Evolutionary conservation across 2,113 vertebrate genomes (phyloP).

Genomic region (Lasiurus borealis): DNA sequence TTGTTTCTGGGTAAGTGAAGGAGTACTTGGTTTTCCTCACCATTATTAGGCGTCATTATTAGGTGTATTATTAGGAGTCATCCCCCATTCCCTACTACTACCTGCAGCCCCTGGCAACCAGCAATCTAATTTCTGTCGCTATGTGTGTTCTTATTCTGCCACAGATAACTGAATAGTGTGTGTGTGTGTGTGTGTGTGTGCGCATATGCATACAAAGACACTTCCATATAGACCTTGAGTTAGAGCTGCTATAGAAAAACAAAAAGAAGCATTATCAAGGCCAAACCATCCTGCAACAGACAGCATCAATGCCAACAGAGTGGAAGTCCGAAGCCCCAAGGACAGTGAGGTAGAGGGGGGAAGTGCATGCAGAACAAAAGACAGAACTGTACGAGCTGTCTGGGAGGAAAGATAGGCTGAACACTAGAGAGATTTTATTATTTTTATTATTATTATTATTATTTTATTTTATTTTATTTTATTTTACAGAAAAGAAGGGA

Average conservation of each 20-base stretch:
- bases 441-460: too few species aligned
- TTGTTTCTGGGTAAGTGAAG: too few species aligned
- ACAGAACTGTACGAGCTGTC: not conserved
- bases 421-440: not conserved
- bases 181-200: not conserved
- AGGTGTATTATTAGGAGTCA: not conserved
- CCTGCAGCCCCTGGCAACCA: not conserved
- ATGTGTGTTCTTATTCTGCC: not conserved
- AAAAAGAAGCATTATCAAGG: not conserved
- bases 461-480: too few species aligned
- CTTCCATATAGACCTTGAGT: slow-evolving; percentile 5
- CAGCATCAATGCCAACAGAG: not conserved
- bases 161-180: not conserved
- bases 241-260: not conserved
- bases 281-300: not conserved
- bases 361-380: not conserved
- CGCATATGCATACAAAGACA: not conserved
- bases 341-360: not conserved
- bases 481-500: too few species aligned
- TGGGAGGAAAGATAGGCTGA: not conserved
- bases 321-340: not conserved
- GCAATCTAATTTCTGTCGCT: slow-evolving; percentile 26
- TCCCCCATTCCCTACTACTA: not conserved
- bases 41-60: too few species aligned
- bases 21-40: too few species aligned